A percentile compares a stretch with the other conserved stretches of the same genome.
These are phyloP conservation scores for Venturia canescens DNA, from an alignment of 1,140 invertebrate genomes.

Conservation along the genomic window DNA sequence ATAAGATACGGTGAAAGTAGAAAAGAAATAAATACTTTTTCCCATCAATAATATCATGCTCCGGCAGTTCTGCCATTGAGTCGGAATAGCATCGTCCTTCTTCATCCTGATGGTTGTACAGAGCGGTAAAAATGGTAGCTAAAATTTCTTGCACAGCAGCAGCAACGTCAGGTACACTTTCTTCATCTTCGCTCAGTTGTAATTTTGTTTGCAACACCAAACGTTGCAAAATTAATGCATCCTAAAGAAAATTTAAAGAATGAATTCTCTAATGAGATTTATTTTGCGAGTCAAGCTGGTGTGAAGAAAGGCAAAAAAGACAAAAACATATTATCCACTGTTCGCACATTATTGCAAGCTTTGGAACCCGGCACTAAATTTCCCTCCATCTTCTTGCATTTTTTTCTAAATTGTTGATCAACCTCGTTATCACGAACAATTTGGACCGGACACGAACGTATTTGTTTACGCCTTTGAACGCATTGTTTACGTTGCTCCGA, in stretches of 20 bases:
- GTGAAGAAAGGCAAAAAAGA: neutral
- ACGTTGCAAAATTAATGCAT: constrained; percentile 94
- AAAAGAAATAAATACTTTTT: constrained; percentile 75
- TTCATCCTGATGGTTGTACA: constrained; percentile 97
- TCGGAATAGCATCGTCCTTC: constrained; percentile 97
- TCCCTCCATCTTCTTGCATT: constrained; percentile 69
- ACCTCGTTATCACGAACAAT: constrained; percentile 68
- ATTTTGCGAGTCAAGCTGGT: neutral
- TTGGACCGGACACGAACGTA: constrained; percentile 69
- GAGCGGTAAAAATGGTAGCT: constrained; percentile 92
- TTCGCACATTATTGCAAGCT: neutral
- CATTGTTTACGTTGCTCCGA: constrained; percentile 32
- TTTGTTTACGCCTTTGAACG: constrained; percentile 50
- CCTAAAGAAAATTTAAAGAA: constrained; percentile 75
- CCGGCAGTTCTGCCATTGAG: constrained; percentile 95
- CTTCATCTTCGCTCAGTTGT: constrained; percentile 90
- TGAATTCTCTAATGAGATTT: neutral
- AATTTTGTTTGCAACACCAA: constrained; percentile 95
- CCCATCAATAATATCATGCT: constrained; percentile 88
- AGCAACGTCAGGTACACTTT: constrained; percentile 91
- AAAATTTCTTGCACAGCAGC: constrained; percentile 94
- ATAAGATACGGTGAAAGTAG: neutral
- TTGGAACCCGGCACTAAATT: constrained; percentile 17
- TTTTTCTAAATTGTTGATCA: constrained; percentile 69
- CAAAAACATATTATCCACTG: constrained; percentile 10